Conservation (phyloP, 2,113 vertebrate species). For the Tetrax tetrax region DNA sequence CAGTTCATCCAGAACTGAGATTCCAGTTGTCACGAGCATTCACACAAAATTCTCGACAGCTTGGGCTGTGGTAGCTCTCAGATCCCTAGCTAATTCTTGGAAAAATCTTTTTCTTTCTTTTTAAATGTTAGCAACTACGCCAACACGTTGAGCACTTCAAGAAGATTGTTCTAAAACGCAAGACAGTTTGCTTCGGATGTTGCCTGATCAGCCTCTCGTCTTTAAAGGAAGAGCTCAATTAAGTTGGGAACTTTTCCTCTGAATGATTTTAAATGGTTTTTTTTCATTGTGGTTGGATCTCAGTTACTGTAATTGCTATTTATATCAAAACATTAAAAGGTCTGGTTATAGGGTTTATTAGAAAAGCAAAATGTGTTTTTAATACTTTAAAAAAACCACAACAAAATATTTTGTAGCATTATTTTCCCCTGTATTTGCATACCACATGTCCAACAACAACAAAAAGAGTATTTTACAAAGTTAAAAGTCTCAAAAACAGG, state of each 20-base stretch:
- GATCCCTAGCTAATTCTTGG: neutral
- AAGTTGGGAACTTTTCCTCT: constrained; percentile 5
- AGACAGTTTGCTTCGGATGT: neutral
- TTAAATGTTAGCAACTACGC: neutral
- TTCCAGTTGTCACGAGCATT: neutral
- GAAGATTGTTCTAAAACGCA: neutral
- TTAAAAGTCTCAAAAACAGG: constrained; percentile 33
- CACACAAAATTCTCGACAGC: neutral
- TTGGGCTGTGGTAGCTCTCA: neutral
- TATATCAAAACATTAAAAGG: constrained; percentile 52
- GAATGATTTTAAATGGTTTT: neutral
- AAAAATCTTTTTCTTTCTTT: neutral
- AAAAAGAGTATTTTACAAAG: constrained; percentile 22
- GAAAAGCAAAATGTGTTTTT: constrained; percentile 63
- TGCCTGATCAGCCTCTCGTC: neutral
- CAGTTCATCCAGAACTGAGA: neutral
- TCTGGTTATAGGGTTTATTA: constrained; percentile 50
- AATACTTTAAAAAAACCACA: constrained; percentile 56
- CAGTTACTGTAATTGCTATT: constrained; percentile 53
- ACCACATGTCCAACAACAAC: constrained; percentile 36
- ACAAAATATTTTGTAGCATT: constrained; percentile 39
- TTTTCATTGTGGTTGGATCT: constrained; percentile 11
- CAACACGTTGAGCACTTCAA: neutral
- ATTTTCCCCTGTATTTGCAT: constrained; percentile 56
- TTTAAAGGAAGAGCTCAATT: constrained; percentile 33